phyloP scores from a whole-genome alignment of 2,888 invertebrate species.

The Julus scandinavius region DNA sequence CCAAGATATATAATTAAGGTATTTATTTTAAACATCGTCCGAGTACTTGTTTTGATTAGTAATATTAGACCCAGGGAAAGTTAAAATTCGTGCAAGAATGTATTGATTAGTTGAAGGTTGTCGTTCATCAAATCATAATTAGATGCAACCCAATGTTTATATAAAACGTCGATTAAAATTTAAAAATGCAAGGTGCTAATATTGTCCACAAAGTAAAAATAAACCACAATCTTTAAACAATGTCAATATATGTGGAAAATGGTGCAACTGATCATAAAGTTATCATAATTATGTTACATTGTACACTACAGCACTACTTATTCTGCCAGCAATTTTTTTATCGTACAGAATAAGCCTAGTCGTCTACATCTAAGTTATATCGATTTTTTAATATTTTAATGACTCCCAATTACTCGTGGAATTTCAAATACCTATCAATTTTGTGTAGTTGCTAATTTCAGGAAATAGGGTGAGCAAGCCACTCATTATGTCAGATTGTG shows the following conservation, averaged over 20 bases:
- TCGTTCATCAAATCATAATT: no score
- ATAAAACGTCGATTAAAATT: no score
- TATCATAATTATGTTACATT: no score
- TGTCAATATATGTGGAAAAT: no score
- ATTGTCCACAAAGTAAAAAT: no score
- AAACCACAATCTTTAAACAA: no score
- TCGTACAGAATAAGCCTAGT: background rate
- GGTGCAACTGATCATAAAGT: no score
- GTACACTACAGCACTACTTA: no score
- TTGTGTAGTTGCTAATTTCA: conserved; percentile 3
- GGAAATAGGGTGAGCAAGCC: background rate
- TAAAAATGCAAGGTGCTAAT: no score
- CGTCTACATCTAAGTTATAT: background rate
- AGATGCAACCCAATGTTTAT: no score
- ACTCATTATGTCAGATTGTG: background rate
- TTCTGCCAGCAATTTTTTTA: background rate
- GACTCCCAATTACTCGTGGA: background rate
- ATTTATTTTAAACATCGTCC: conserved; percentile 38
- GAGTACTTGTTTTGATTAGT: background rate
- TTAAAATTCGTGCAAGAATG: background rate
- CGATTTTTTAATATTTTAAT: conserved; percentile 40
- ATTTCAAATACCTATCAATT: conserved; percentile 9
- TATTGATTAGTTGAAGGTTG: background rate
- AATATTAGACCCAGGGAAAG: background rate
- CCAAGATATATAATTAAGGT: conserved; percentile 20